phyloP scores from a whole-genome alignment of 2,888 invertebrate genomes.

The Cepaea hortensis region DNA sequence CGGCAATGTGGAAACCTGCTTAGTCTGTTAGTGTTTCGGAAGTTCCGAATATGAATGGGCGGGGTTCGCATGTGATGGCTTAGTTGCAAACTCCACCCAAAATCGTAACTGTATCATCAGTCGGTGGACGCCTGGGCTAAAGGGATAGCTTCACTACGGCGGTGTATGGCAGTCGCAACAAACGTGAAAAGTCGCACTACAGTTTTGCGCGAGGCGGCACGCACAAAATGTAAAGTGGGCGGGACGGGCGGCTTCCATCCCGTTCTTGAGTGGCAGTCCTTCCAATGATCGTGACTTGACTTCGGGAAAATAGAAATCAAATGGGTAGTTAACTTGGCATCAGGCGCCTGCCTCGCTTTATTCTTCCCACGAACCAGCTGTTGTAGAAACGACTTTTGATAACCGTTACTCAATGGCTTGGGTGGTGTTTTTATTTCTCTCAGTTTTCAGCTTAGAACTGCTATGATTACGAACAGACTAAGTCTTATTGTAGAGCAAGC shows the following conservation, averaged over 20 bases:
- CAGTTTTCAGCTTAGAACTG: not conserved
- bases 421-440: not conserved
- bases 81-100: not conserved
- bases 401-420: not conserved
- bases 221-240: slow-evolving; percentile 1
- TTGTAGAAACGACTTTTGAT: slow-evolving; percentile 16
- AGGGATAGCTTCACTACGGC: not conserved
- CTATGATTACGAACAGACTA: not conserved
- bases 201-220: slow-evolving; percentile 1
- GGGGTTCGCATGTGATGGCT: not conserved
- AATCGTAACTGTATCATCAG: not conserved
- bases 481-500: not conserved
- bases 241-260: not conserved
- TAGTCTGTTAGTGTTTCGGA: not conserved
- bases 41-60: not conserved
- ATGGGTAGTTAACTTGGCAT: slow-evolving; percentile 8
- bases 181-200: not conserved
- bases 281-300: slow-evolving; percentile 24
- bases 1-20: not conserved
- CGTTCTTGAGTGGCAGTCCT: not conserved
- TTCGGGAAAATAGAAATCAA: not conserved
- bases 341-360: not conserved
- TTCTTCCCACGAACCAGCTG: not conserved
- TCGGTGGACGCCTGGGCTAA: not conserved
- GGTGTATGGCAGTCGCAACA: not conserved